Conservation (phyloP, 2,113 vertebrate genomes). For the Myotis davidii region DNA sequence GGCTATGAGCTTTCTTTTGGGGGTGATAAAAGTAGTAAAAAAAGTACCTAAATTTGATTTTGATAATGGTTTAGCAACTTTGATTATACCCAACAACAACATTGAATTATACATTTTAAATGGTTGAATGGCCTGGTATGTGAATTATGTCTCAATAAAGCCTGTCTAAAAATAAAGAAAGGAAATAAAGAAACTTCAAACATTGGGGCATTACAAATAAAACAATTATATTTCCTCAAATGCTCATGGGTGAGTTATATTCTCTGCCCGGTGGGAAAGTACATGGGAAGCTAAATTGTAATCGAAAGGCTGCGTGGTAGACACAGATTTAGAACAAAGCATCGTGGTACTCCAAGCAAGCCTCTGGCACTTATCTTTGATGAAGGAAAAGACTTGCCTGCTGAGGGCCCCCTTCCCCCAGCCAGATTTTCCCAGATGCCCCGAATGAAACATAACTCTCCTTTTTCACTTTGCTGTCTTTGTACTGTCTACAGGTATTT, state of each 20-base stretch:
- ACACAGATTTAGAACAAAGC: slow-evolving; percentile 1
- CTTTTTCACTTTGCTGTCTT: background rate
- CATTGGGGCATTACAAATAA: background rate
- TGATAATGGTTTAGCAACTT: background rate
- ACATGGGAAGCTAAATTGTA: background rate
- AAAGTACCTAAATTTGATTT: background rate
- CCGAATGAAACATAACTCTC: background rate
- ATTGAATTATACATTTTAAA: background rate
- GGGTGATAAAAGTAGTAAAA: background rate
- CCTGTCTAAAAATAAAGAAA: background rate
- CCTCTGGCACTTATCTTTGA: background rate
- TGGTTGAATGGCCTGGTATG: background rate
- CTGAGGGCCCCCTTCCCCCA: background rate
- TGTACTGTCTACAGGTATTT: background rate
- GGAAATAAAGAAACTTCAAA: background rate
- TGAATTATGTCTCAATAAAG: background rate
- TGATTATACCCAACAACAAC: background rate
- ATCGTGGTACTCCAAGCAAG: slow-evolving; percentile 3
- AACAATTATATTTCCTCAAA: background rate
- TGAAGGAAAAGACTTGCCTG: background rate
- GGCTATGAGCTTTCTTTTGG: background rate
- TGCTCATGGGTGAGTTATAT: background rate
- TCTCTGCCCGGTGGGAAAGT: slow-evolving; percentile 2
- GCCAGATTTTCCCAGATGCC: background rate
- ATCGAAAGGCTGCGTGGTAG: background rate